These are phyloP conservation scores for Onthophagus sagittarius DNA, from an alignment of 2,888 invertebrate genomes.

Conservation along the genomic window DNA sequence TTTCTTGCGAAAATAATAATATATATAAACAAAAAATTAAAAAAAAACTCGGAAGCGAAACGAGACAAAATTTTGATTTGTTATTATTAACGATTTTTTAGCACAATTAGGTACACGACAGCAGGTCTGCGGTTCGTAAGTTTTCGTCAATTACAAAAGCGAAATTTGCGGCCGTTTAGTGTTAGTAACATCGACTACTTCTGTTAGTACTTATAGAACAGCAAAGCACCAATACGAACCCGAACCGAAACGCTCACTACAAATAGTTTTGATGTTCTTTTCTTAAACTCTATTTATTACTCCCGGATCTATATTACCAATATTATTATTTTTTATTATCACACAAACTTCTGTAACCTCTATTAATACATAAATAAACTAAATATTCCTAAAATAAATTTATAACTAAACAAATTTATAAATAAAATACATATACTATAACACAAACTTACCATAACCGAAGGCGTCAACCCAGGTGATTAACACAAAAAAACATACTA, in stretches of 20 bases:
- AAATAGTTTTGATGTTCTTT: background rate
- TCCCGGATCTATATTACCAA: background rate
- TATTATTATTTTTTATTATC: background rate
- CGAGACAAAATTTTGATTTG: constrained; percentile 13
- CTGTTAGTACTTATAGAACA: constrained; percentile 23
- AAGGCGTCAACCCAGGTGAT: no score
- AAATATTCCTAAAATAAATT: background rate
- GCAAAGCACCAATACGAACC: constrained; percentile 46
- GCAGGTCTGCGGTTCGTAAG: background rate
- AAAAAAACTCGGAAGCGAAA: constrained; percentile 21
- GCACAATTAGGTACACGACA: constrained; percentile 16
- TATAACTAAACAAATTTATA: background rate
- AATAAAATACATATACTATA: background rate
- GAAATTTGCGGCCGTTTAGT: background rate
- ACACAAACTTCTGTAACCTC: constrained; percentile 21
- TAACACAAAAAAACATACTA: no score
- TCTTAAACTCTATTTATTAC: background rate
- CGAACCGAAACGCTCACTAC: constrained; percentile 43
- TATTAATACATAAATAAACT: background rate
- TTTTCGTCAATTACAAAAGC: background rate
- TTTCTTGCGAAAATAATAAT: constrained; percentile 16
- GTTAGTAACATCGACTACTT: background rate
- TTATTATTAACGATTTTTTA: constrained; percentile 18
- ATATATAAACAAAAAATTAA: constrained; percentile 8
- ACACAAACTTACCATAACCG: background rate